Evolutionary conservation across 2,888 invertebrate species (phyloP).

Genomic region (Digitonthophagus gazella): DNA sequence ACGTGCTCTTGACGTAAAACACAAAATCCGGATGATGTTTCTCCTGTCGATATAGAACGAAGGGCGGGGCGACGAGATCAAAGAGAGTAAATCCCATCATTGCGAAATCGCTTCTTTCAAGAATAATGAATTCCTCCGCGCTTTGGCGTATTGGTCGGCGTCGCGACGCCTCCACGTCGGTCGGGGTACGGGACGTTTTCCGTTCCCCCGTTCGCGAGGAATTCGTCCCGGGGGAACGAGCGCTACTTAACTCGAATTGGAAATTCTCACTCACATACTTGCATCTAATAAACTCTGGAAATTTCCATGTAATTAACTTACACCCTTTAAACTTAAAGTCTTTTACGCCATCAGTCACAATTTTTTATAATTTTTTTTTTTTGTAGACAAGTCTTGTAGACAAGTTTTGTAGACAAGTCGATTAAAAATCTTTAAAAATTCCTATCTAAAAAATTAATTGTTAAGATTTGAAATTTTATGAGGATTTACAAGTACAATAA

Average conservation of each 20-base stretch:
- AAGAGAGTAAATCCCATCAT: not conserved
- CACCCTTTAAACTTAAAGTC: conserved; percentile 23
- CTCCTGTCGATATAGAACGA: not conserved
- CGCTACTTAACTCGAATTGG: conserved; percentile 52
- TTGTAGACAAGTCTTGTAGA: no score
- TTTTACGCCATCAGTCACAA: no score
- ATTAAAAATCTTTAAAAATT: no score
- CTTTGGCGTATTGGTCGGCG: conserved; percentile 6
- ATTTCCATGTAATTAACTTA: conserved; percentile 54
- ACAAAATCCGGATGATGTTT: not conserved
- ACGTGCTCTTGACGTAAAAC: not conserved
- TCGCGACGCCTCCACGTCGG: not conserved
- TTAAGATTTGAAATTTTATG: no score
- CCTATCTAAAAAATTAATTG: no score
- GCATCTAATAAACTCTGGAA: conserved; percentile 52
- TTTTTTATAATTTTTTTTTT: no score
- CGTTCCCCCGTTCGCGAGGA: not conserved
- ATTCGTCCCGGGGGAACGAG: conserved; percentile 30
- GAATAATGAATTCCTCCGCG: not conserved
- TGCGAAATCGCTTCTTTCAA: not conserved
- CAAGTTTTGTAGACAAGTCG: no score
- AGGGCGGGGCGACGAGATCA: not conserved
- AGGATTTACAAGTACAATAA: no score
- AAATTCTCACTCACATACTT: conserved; percentile 53
- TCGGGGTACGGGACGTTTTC: not conserved